A percentile compares a stretch with the other conserved stretches of the same genome.
phyloP scores from a whole-genome alignment of 2,888 invertebrate genomes.

The Troglohyphantes excavatus region DNA sequence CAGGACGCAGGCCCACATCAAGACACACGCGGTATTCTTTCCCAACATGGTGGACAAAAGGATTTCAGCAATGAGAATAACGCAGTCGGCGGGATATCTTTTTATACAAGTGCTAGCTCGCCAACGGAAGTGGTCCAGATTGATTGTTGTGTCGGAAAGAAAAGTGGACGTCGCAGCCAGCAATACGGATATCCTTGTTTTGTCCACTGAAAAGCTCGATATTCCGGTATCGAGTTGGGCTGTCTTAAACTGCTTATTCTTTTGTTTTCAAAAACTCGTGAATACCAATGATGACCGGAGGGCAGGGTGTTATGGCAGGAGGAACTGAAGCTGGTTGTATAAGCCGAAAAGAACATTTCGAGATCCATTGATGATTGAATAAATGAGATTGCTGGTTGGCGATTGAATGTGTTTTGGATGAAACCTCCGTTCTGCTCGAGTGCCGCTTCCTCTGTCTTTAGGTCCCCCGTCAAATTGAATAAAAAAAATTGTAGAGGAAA shows the following conservation, averaged over 20 bases:
- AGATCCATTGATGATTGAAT: neutral
- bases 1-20: slow-evolving; percentile 21
- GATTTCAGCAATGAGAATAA: neutral
- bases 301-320: neutral
- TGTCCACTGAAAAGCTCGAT: neutral
- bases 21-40: neutral
- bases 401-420: neutral
- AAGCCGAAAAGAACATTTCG: neutral
- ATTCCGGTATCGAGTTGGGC: neutral
- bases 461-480: slow-evolving; percentile 29
- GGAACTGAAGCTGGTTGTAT: neutral
- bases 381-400: slow-evolving; percentile 20
- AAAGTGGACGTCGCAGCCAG: neutral
- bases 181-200: slow-evolving; percentile 57
- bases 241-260: neutral
- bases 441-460: slow-evolving; percentile 23
- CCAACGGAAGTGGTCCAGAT: slow-evolving; percentile 16
- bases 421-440: slow-evolving; percentile 13
- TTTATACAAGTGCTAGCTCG: slow-evolving; percentile 24
- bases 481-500: slow-evolving; percentile 11
- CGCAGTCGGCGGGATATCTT: neutral
- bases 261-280: neutral
- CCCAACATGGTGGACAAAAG: neutral
- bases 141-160: slow-evolving; percentile 1
- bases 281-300: slow-evolving; percentile 1